Percentiles rank a stretch among this genome's conserved stretches.
phyloP scores from a whole-genome alignment of 1,140 invertebrate species.

The Ostrea denselamellosa region DNA sequence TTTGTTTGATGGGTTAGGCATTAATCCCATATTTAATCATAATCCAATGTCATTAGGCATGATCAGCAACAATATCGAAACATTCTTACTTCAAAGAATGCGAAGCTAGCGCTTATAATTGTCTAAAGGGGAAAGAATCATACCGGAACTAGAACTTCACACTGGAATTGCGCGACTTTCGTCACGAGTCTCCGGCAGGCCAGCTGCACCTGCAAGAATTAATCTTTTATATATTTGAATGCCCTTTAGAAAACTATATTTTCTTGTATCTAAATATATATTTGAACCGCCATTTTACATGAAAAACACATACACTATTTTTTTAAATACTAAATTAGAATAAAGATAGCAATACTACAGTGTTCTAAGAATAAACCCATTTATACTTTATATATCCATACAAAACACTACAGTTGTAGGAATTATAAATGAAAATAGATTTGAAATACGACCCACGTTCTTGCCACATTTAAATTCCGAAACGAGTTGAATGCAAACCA shows the following conservation, averaged over 20 bases:
- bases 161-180: background rate
- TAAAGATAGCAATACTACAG: no score
- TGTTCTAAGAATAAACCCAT: no score
- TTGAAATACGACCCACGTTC: no score
- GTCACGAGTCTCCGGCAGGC: background rate
- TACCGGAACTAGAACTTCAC: background rate
- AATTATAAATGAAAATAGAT: no score
- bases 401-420: no score
- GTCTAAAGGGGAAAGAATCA: background rate
- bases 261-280: no score
- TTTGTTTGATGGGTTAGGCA: background rate
- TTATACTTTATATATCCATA: no score
- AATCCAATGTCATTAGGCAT: background rate
- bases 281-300: no score
- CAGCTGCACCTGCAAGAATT: background rate
- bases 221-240: background rate
- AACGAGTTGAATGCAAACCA: no score
- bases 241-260: background rate
- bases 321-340: no score
- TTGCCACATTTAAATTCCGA: no score
- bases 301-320: no score
- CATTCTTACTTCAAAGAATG: conserved; percentile 7
- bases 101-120: conserved; percentile 9
- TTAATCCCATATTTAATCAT: background rate
- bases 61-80: background rate